Base-by-base conservation (phyloP, 2,888 invertebrate species). In the Orchesellides sinensis region DNA sequence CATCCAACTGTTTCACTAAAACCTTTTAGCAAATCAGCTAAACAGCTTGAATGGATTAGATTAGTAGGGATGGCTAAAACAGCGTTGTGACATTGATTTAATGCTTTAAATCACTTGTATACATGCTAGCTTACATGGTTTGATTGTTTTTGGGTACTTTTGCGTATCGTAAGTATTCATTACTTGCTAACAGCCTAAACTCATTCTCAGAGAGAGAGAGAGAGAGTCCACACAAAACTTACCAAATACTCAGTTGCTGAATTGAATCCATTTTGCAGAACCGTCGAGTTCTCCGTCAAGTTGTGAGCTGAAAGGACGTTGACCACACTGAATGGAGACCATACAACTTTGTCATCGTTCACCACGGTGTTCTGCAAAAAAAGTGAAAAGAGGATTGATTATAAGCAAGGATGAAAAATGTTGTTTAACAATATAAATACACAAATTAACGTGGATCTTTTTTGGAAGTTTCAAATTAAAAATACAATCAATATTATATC, bases 291-390 rank as follows among this genome's bases (percentile, higher is more conserved):
- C 14, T 83, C 70, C 4, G 78, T 81, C 35, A 83, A 68, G 40
- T 84, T 84, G 8, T 86, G 68, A 14, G 56, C 59, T 0, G 87
- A 79, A 0, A 88, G 66, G 40, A 86, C 87, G 70, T 87, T 87
- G 56, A 87, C 88, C 6, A 87, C 87, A 19, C 82, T 78, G 72
- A 83, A 87, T 8, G 88, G 88, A 19, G 86, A 87, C 86, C 87
- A 88, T 3, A 87, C 86, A 14, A 88, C 87, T 74, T 85, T 85
- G 70, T 83, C 84, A 56, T 86, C 88, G 25, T 85, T 80, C 14
- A 88, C 87, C 1, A 86, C 84, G 14, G 85, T 84, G 35, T 84
- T 85, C 86, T 87, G 66, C 25, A 49, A 27, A 69, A 47, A 29
- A 47, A 74, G 54, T 52, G 52, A 74, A 8, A 52, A 52, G 10